Conservation (phyloP, 2,888 invertebrate genomes). For the Sinodicranocentrus sp. region DNA sequence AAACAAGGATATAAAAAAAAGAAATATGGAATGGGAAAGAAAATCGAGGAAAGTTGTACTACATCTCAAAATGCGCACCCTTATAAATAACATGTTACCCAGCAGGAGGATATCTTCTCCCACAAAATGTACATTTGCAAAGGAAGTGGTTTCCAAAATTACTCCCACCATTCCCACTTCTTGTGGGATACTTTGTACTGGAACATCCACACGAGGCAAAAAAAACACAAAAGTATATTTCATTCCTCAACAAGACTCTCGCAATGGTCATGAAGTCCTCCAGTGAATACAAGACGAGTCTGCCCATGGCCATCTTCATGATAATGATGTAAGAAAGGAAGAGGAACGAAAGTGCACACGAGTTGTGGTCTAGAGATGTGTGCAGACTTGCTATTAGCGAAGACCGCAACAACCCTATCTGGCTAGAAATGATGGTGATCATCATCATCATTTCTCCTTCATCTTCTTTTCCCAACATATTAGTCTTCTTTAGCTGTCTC, state of each 20-base stretch:
- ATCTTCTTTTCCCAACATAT: not conserved
- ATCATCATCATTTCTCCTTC: constrained; percentile 20
- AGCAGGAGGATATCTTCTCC: too few species aligned
- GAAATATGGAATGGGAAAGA: constrained; percentile 20
- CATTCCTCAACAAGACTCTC: too few species aligned
- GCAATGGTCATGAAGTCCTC: constrained; percentile 33
- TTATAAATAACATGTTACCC: constrained; percentile 31
- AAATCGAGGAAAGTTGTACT: not conserved
- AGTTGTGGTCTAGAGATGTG: constrained; percentile 6
- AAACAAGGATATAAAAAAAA: not conserved
- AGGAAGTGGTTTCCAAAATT: constrained; percentile 34
- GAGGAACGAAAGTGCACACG: not conserved
- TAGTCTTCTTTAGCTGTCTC: constrained; percentile 22
- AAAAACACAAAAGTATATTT: not conserved
- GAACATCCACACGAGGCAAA: constrained; percentile 10
- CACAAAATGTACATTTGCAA: too few species aligned
- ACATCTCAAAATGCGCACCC: not conserved
- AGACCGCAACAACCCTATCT: constrained; percentile 36
- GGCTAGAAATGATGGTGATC: constrained; percentile 25
- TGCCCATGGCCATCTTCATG: constrained; percentile 3
- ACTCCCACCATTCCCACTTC: constrained; percentile 21
- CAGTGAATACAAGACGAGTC: constrained; percentile 30
- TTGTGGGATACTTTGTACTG: not conserved
- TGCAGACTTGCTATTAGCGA: constrained; percentile 7
- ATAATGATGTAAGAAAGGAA: not conserved